Conservation (phyloP, 2,797 vertebrate species). For the Urocyon cinereoargenteus region DNA sequence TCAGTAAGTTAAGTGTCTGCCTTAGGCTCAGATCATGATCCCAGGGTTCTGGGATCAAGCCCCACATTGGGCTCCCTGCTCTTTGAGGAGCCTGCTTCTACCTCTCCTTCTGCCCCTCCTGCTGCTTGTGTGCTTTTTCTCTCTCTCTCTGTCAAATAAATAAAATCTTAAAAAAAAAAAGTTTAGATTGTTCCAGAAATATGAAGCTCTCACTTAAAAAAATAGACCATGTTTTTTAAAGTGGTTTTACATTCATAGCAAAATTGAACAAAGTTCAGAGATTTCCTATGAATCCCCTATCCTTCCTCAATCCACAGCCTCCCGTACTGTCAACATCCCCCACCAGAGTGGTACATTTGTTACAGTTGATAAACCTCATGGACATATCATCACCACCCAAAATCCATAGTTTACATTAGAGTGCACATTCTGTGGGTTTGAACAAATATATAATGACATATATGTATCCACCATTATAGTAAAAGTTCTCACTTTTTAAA, state of each 20-base stretch:
- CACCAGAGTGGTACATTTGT: not conserved
- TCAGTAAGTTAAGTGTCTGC: too few relatives aligned
- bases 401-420: not conserved
- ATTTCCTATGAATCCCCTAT: not conserved
- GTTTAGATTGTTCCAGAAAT: not conserved
- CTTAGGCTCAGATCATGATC: too few relatives aligned
- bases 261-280: not conserved
- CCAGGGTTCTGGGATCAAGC: too few relatives aligned
- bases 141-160: too few relatives aligned
- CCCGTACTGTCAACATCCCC: not conserved
- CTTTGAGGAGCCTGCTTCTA: too few relatives aligned
- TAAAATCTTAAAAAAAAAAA: too few relatives aligned
- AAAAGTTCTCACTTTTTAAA: conserved; percentile 22
- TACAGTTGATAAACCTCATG: rapidly evolving
- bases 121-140: too few relatives aligned
- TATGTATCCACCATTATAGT: not conserved
- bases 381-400: too few relatives aligned
- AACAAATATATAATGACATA: not conserved
- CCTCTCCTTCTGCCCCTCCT: too few relatives aligned
- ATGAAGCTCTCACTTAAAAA: not conserved
- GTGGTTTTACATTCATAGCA: not conserved
- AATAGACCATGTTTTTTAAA: not conserved
- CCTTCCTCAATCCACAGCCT: too few relatives aligned
- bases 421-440: not conserved
- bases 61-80: too few relatives aligned